These are phyloP conservation scores for Spilosoma lubricipeda DNA, from an alignment of 2,888 invertebrate genomes.

Conservation along the genomic window DNA sequence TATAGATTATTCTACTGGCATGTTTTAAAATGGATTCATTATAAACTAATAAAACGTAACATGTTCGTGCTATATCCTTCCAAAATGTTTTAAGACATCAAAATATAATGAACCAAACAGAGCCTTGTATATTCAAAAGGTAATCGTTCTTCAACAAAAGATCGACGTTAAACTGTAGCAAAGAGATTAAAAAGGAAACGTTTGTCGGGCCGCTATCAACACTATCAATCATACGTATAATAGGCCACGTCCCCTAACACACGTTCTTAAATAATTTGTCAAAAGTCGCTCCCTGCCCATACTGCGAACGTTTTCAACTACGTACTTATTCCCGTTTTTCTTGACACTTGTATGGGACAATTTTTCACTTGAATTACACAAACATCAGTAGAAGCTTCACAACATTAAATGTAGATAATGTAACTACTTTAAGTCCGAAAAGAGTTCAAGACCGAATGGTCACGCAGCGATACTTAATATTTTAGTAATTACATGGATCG, in stretches of 20 bases:
- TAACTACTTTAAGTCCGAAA: background rate
- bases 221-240: slow-evolving; percentile 83
- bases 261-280: slow-evolving; percentile 86
- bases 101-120: slow-evolving; percentile 33
- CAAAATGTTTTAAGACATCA: background rate
- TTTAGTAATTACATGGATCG: background rate
- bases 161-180: slow-evolving; percentile 54
- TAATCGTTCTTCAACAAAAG: slow-evolving; percentile 54
- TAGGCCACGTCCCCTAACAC: slow-evolving; percentile 79
- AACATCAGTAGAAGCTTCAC: slow-evolving; percentile 36
- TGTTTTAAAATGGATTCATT: background rate
- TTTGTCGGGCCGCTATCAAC: slow-evolving; percentile 73
- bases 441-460: background rate
- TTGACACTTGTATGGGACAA: slow-evolving; percentile 60
- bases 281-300: slow-evolving; percentile 74
- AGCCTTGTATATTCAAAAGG: slow-evolving; percentile 43
- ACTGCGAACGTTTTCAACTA: slow-evolving; percentile 61
- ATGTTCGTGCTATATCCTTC: background rate
- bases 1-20: background rate
- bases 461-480: background rate
- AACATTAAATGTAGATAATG: slow-evolving; percentile 3
- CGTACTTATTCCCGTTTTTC: slow-evolving; percentile 69
- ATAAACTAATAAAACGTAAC: background rate
- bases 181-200: slow-evolving; percentile 72
- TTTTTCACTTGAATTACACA: slow-evolving; percentile 58